A percentile compares a stretch with the other conserved stretches of the same genome.
Conservation (phyloP, 2,888 invertebrate species). For the Tethea ocularis region DNA sequence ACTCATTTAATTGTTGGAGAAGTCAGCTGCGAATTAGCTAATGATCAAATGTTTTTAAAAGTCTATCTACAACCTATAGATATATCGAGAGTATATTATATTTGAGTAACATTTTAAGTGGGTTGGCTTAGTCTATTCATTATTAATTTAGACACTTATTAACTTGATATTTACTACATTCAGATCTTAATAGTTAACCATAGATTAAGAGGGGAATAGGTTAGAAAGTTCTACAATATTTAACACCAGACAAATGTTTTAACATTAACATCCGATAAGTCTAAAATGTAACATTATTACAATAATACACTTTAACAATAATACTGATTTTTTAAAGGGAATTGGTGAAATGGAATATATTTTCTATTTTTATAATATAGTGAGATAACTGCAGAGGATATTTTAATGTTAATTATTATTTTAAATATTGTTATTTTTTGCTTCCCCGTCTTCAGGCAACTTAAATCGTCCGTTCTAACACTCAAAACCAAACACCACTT, state of each 20-base stretch:
- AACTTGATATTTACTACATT: slow-evolving; percentile 46
- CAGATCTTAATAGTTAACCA: slow-evolving; percentile 57
- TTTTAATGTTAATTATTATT: slow-evolving; percentile 51
- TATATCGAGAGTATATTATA: slow-evolving; percentile 22
- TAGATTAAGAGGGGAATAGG: slow-evolving; percentile 63
- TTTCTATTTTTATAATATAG: slow-evolving; percentile 43
- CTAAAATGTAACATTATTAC: slow-evolving; percentile 45
- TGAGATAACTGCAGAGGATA: slow-evolving; percentile 53
- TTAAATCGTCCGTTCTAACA: slow-evolving; percentile 75
- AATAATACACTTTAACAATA: slow-evolving; percentile 60
- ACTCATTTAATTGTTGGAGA: too few species aligned
- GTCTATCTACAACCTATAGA: slow-evolving; percentile 21
- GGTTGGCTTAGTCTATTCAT: slow-evolving; percentile 32
- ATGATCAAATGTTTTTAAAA: neutral
- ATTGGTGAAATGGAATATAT: slow-evolving; percentile 58
- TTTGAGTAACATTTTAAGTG: slow-evolving; percentile 20
- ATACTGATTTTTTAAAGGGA: slow-evolving; percentile 61
- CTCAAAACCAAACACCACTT: slow-evolving; percentile 70
- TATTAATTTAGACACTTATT: slow-evolving; percentile 12
- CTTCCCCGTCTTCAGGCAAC: slow-evolving; percentile 79
- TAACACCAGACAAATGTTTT: slow-evolving; percentile 37
- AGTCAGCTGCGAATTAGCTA: too few species aligned
- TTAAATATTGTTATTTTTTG: slow-evolving; percentile 52
- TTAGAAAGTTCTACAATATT: slow-evolving; percentile 31
- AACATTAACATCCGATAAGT: slow-evolving; percentile 53